Conservation (phyloP, 2,888 invertebrate genomes). For the Gari tellinella region DNA sequence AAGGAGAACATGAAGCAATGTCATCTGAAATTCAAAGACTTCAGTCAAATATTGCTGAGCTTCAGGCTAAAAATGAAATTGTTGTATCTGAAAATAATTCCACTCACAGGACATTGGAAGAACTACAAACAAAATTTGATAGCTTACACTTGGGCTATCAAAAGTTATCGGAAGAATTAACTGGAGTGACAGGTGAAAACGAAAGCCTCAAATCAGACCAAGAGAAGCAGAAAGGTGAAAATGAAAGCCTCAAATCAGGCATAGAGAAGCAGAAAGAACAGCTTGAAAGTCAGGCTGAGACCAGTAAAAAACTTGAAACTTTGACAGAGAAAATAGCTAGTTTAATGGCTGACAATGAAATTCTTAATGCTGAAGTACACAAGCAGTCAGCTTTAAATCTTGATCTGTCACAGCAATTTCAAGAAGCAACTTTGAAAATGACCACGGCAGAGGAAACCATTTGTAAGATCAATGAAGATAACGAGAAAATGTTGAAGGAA, state of each 20-base stretch:
- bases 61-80: background rate
- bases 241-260: background rate
- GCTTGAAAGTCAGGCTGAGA: too few species aligned
- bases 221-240: too few species aligned
- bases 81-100: background rate
- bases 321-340: background rate
- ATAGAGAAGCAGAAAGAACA: too few species aligned
- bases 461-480: slow-evolving; percentile 7
- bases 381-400: background rate
- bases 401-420: background rate
- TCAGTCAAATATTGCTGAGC: background rate
- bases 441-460: background rate
- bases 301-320: too few species aligned
- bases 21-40: background rate
- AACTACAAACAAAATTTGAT: too few species aligned
- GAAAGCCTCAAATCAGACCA: too few species aligned
- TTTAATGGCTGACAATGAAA: background rate
- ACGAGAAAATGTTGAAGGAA: background rate
- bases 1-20: background rate
- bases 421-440: background rate
- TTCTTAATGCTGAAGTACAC: slow-evolving; percentile 1
- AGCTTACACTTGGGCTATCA: too few species aligned
- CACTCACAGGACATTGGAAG: too few species aligned
- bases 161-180: too few species aligned
- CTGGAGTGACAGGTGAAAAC: too few species aligned